Percentiles rank a stretch among this genome's conserved stretches.
Conservation (phyloP, 2,797 vertebrate genomes). For the Carcharodon carcharias region DNA sequence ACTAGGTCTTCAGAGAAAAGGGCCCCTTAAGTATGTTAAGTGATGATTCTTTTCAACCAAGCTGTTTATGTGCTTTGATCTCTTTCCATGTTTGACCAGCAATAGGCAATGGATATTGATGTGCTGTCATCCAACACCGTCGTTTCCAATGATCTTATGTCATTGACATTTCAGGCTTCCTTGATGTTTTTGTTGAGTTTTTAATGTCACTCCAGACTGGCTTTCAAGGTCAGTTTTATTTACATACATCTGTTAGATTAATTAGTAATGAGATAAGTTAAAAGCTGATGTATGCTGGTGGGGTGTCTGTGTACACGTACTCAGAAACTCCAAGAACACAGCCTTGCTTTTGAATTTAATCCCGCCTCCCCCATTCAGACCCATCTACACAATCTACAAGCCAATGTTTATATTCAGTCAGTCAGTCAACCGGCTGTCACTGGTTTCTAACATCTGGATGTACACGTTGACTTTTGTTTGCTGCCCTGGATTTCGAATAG, state of each 20-base stretch:
- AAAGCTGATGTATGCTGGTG: neutral
- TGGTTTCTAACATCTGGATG: neutral
- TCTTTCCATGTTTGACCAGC: neutral
- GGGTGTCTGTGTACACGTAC: neutral
- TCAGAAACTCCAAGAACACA: neutral
- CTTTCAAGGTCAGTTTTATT: conserved; percentile 21
- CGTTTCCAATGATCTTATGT: neutral
- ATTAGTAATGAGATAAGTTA: conserved; percentile 35
- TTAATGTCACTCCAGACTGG: neutral
- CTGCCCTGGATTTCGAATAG: neutral
- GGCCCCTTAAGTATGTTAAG: neutral
- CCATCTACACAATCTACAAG: conserved; percentile 7
- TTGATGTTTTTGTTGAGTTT: neutral
- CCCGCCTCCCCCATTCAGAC: neutral
- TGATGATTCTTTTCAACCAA: neutral
- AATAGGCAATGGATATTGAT: neutral
- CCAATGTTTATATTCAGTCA: neutral
- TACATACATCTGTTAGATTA: conserved; percentile 27
- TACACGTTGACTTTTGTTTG: neutral
- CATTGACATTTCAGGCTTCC: neutral
- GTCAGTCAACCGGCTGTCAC: neutral
- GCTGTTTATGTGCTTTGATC: neutral
- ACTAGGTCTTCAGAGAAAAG: neutral
- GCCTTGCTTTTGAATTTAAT: conserved; percentile 24
- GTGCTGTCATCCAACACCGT: neutral